Conservation (phyloP, 2,113 vertebrate genomes). For the Oostethus manadensis region DNA sequence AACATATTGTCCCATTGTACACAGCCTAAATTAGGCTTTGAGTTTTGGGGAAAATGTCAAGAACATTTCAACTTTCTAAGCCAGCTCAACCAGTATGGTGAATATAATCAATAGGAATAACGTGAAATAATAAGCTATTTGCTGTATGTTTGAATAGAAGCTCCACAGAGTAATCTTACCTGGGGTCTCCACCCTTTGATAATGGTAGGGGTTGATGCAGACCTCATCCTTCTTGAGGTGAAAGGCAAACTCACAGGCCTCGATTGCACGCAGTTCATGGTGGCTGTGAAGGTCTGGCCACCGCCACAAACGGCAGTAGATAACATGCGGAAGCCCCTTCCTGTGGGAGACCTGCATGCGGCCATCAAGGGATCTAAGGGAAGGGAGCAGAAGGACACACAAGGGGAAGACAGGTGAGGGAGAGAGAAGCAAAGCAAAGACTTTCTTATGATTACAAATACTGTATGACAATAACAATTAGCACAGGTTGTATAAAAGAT, state of each 20-base stretch:
- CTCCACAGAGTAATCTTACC: conserved; percentile 67
- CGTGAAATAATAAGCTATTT: not conserved
- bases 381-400: conserved; percentile 28
- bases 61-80: no score
- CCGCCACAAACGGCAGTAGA: conserved; percentile 96
- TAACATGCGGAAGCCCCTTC: conserved; percentile 93
- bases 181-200: conserved; percentile 98
- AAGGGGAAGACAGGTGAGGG: conserved; percentile 2
- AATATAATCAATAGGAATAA: not conserved
- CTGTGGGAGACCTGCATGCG: conserved; percentile 95
- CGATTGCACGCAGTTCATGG: conserved; percentile 94
- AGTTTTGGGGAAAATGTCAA: no score
- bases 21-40: no score
- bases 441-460: no score
- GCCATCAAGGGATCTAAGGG: conserved; percentile 90
- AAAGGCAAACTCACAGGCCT: conserved; percentile 98
- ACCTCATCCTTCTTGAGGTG: conserved; percentile 99
- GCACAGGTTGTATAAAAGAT: conserved; percentile 37
- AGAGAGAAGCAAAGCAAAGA: not conserved
- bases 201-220: conserved; percentile 98
- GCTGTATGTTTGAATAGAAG: not conserved
- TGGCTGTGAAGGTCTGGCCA: conserved; percentile 99
- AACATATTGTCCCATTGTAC: no score
- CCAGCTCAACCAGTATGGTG: no score
- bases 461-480: no score